Percentiles rank a stretch among this genome's conserved stretches.
Evolutionary conservation across 2,797 vertebrate genomes (phyloP).

Genomic region (Poeciliopsis gracilis): DNA sequence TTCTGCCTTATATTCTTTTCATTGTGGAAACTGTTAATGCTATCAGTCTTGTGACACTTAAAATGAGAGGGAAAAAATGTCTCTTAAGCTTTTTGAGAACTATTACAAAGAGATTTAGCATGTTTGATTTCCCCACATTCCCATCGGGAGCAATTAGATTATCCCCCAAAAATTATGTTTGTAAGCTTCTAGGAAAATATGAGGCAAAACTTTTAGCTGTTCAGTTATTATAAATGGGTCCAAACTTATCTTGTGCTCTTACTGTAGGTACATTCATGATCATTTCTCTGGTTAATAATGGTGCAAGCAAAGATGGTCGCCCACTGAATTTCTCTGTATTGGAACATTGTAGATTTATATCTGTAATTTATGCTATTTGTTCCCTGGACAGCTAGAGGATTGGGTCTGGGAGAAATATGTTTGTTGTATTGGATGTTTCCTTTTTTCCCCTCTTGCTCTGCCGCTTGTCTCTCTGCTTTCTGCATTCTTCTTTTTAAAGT

Average conservation of each 20-base stretch:
- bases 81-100: neutral
- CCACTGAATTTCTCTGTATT: neutral
- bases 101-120: neutral
- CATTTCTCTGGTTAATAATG: neutral
- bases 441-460: neutral
- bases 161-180: neutral
- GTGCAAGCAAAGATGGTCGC: neutral
- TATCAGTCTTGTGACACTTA: neutral
- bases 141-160: neutral
- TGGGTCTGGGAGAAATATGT: neutral
- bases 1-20: neutral
- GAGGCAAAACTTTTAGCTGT: neutral
- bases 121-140: neutral
- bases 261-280: neutral
- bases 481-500: neutral
- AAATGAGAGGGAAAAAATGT: too few species aligned
- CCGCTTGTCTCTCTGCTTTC: neutral
- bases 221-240: neutral
- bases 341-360: conserved; percentile 4
- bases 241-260: neutral
- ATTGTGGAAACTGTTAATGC: neutral
- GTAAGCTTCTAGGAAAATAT: neutral
- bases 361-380: conserved; percentile 1
- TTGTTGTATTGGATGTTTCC: neutral
- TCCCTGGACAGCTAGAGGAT: neutral